Conservation (phyloP, 1,140 invertebrate genomes). For the Amyelois transitella region DNA sequence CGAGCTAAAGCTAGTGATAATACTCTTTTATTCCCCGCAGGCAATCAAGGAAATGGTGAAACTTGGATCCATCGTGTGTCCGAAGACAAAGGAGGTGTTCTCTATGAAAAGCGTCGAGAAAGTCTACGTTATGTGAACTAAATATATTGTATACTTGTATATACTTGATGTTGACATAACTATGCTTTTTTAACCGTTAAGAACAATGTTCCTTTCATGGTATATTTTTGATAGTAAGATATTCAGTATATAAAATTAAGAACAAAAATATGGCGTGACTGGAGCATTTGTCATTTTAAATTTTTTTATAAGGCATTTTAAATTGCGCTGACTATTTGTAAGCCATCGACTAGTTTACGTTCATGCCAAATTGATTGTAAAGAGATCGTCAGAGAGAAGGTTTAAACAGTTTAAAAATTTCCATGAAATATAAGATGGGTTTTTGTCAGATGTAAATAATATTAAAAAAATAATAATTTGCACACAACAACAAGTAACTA, state of each 20-base stretch:
- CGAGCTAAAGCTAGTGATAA: too few species aligned
- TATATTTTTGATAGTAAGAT: background rate
- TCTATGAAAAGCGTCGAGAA: constrained; percentile 93
- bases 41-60: constrained; percentile 90
- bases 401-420: too few species aligned
- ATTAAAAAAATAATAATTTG: too few species aligned
- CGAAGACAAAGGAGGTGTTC: constrained; percentile 93
- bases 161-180: background rate
- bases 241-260: background rate
- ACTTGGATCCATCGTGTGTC: constrained; percentile 93
- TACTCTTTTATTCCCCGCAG: constrained; percentile 58
- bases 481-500: too few species aligned
- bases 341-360: too few species aligned
- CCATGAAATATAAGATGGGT: too few species aligned
- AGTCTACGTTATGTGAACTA: constrained; percentile 93
- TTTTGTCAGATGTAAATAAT: too few species aligned
- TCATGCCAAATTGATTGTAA: too few species aligned
- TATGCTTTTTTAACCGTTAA: background rate
- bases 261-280: background rate
- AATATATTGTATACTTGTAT: constrained; percentile 4
- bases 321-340: too few species aligned
- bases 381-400: too few species aligned
- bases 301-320: too few species aligned
- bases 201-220: background rate
- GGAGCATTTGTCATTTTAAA: background rate